These are phyloP conservation scores for Delichon dasypus DNA, from an alignment of 2,797 vertebrate genomes.

Conservation along the genomic window DNA sequence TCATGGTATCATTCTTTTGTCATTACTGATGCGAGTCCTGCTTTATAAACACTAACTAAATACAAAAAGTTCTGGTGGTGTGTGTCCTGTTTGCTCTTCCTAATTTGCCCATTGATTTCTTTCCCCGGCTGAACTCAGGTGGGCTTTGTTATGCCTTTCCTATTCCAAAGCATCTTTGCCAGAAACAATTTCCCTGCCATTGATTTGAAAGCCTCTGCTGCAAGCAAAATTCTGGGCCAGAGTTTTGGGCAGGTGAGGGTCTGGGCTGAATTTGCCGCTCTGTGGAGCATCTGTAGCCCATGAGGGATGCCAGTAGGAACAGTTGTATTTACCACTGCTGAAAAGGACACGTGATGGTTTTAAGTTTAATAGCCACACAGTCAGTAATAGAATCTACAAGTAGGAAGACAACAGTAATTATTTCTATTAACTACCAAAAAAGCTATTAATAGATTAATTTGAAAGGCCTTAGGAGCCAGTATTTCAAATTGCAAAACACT, in stretches of 20 bases:
- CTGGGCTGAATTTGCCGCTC: neutral
- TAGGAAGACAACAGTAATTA: neutral
- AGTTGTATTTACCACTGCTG: neutral
- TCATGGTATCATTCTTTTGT: neutral
- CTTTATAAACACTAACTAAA: neutral
- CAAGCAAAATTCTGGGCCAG: neutral
- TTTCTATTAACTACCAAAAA: neutral
- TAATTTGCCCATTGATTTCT: neutral
- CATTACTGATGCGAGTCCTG: neutral
- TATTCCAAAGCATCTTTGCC: neutral
- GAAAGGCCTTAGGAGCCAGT: neutral
- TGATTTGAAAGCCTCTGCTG: neutral
- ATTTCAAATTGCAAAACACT: neutral
- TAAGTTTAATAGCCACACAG: neutral
- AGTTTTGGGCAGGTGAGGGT: neutral
- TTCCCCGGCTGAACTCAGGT: neutral
- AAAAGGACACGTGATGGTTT: accelerated
- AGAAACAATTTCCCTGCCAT: neutral
- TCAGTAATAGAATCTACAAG: neutral
- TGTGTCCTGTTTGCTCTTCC: neutral
- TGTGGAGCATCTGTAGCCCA: neutral
- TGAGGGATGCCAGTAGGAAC: neutral
- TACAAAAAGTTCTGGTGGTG: neutral
- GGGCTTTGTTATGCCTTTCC: neutral
- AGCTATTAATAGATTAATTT: neutral